Percentiles rank a stretch among this genome's conserved stretches.
phyloP scores from a whole-genome alignment of 2,888 invertebrate genomes.

The Polydrusus pterygomalis region DNA sequence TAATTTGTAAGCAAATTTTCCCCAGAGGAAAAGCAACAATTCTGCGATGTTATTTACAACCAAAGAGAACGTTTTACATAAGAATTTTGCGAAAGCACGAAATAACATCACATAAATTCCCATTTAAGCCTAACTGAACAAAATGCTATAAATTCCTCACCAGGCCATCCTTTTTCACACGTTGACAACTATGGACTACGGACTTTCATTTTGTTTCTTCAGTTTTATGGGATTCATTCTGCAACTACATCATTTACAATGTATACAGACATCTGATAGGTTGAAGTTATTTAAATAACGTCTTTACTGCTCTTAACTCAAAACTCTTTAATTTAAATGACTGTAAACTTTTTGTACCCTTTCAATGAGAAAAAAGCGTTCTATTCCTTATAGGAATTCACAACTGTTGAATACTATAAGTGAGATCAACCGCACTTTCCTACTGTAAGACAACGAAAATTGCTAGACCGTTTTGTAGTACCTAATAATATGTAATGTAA shows the following conservation, averaged over 20 bases:
- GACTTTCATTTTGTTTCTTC: conserved; percentile 20
- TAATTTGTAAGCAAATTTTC: conserved; percentile 9
- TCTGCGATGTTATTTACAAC: conserved; percentile 23
- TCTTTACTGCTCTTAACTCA: too few relatives aligned
- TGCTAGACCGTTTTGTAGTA: too few relatives aligned
- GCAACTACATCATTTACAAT: too few relatives aligned
- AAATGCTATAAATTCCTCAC: conserved; percentile 31
- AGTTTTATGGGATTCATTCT: conserved; percentile 7
- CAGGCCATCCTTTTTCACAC: conserved; percentile 6
- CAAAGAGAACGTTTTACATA: conserved; percentile 29
- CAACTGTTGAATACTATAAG: too few relatives aligned
- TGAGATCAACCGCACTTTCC: too few relatives aligned
- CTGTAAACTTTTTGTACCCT: too few relatives aligned
- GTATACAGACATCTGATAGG: not conserved
- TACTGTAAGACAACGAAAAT: too few relatives aligned
- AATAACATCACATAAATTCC: conserved; percentile 25
- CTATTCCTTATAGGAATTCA: too few relatives aligned
- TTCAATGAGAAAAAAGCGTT: too few relatives aligned
- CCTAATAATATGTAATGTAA: too few relatives aligned
- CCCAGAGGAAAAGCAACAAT: conserved; percentile 16
- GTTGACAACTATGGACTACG: conserved; percentile 19
- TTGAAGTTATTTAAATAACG: not conserved
- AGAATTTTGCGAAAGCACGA: conserved; percentile 33
- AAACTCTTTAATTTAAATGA: too few relatives aligned
- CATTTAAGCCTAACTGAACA: conserved; percentile 19